Evolutionary conservation across 2,888 invertebrate genomes (phyloP), one percentile per base, ranked within the genome.

Genomic region (Drosophila kokeensis): DNA sequence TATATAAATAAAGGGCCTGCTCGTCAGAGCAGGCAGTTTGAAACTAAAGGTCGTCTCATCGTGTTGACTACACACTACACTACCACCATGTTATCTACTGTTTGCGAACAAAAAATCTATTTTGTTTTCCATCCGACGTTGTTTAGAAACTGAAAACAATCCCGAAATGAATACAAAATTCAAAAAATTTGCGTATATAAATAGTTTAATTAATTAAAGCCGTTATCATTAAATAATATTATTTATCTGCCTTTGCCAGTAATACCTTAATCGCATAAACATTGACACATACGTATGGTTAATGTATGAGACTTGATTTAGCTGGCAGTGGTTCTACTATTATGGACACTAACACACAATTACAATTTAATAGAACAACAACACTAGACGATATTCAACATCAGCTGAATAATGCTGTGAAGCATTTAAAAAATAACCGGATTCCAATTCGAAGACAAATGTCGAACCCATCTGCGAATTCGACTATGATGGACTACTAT

Each of bases 381-480:
- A 95, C 96, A 0, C 91, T 96, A 18, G 96, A 96, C 79, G 96
- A 96, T 77, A 94, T 96, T 45, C 95, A 96, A 90, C 94, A 94
- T 7, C 95, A 96, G 83, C 95, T 95, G 1, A 72, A 42, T 36
- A 29, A 42, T n/a, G 53, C 58, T 42, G 27, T 38, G 2, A 52
- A 48, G 13, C 21, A 61, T 48, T 40, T 58, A n/a, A 36, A 53
- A 27, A 34, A 15, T 0, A 42, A 18, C 2, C 15, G 42, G 2
- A 42, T 18, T 55, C 45, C 48, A 15, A 29, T 36, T 36, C 69
- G 69, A 29, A 63, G 69, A 18, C 54, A 65, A 42, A 62, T 34
- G 24, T 36, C 52, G 11, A 60, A 15, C 0, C 29, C 68, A 29
- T 29, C 15, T 24, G 2, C 24, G 7, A 57, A 45, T 30, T n/a